Evolutionary conservation across 2,113 vertebrate species (phyloP).

Genomic region (Mustelus asterias): DNA sequence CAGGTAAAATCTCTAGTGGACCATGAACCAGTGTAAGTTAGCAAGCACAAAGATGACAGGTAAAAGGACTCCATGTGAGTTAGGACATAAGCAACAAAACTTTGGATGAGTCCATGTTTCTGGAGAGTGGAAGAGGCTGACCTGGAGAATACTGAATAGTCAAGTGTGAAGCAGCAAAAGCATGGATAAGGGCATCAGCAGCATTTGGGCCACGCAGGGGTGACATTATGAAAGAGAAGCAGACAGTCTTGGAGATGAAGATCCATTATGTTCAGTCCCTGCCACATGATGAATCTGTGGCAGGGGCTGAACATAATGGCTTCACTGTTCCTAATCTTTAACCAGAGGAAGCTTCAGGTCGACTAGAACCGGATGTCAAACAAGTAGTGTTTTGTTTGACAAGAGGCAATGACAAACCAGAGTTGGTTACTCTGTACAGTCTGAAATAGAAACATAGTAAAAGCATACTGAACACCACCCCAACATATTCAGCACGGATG

Average conservation of each 20-base stretch:
- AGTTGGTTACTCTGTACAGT: background rate
- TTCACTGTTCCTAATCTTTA: background rate
- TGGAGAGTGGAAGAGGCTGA: background rate
- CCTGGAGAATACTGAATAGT: background rate
- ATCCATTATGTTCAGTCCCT: no score
- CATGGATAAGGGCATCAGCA: background rate
- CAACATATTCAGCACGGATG: background rate
- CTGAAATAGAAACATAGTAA: no score
- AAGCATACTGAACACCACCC: background rate
- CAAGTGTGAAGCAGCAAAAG: background rate
- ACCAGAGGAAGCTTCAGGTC: background rate
- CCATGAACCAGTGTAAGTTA: background rate
- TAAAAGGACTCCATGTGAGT: background rate
- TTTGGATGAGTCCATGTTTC: background rate
- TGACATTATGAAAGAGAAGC: background rate
- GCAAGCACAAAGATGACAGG: background rate
- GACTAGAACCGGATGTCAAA: background rate
- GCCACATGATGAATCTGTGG: background rate
- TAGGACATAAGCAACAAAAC: background rate
- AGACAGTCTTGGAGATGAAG: background rate
- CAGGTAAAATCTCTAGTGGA: background rate
- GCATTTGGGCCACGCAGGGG: background rate
- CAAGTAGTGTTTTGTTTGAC: background rate
- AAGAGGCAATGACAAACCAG: background rate
- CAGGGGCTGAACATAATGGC: background rate